Evolutionary conservation across 2,113 vertebrate genomes (phyloP).

Genomic region (Xiphias gladius): DNA sequence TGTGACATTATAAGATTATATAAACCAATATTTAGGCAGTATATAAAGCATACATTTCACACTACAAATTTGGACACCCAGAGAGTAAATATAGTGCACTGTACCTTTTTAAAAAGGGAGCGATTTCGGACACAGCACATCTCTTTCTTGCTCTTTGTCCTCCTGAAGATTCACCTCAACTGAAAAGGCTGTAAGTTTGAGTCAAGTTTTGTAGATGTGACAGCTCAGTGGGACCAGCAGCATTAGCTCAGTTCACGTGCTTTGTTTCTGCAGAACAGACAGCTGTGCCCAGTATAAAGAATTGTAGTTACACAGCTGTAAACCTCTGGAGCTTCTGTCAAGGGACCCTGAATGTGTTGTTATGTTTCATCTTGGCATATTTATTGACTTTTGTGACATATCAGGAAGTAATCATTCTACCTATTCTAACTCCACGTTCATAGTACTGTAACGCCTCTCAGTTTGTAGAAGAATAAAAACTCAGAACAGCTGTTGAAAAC

Average conservation of each 20-base stretch:
- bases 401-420: constrained; percentile 53
- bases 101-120: background rate
- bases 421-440: constrained; percentile 55
- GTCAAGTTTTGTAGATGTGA: constrained; percentile 11
- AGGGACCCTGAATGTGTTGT: constrained; percentile 35
- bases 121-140: background rate
- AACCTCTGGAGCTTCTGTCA: constrained; percentile 44
- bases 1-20: background rate
- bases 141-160: constrained; percentile 7
- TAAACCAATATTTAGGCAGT: background rate
- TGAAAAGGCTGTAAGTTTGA: background rate
- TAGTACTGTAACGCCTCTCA: constrained; percentile 55
- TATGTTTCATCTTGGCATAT: constrained; percentile 48
- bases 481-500: constrained; percentile 52
- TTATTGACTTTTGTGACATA: constrained; percentile 66
- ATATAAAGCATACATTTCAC: background rate
- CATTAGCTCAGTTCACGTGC: constrained; percentile 18
- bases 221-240: constrained; percentile 39
- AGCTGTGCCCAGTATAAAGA: constrained; percentile 23
- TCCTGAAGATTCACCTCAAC: constrained; percentile 3
- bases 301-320: constrained; percentile 29
- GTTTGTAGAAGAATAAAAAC: constrained; percentile 59
- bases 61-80: background rate
- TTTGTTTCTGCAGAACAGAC: constrained; percentile 42
- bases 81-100: constrained; percentile 8